A percentile compares a stretch with the other conserved stretches of the same genome.
Conservation (phyloP, 2,797 vertebrate species). For the Neosilurus mollespiculum region DNA sequence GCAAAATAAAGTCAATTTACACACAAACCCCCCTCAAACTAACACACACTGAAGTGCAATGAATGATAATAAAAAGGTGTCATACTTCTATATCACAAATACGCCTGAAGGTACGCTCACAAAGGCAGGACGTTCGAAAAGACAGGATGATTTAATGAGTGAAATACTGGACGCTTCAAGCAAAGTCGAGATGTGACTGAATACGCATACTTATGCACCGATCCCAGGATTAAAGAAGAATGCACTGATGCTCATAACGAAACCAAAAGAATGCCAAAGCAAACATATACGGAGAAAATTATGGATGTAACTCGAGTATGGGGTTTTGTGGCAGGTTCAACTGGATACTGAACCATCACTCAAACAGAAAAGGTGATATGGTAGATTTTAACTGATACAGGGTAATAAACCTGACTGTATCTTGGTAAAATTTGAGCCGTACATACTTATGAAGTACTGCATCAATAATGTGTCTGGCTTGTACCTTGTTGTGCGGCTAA, state of each 20-base stretch:
- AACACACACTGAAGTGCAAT: not conserved
- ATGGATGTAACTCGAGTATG: not conserved
- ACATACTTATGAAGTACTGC: conserved; percentile 11
- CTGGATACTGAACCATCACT: not conserved
- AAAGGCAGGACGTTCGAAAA: not conserved
- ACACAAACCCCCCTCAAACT: not conserved
- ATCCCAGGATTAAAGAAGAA: conserved; percentile 16
- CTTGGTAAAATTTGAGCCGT: not conserved
- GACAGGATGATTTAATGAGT: not conserved
- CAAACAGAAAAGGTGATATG: not conserved
- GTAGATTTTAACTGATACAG: not conserved
- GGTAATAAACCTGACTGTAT: not conserved
- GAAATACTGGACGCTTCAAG: not conserved
- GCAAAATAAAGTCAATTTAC: not conserved
- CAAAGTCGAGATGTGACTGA: not conserved
- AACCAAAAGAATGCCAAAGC: conserved; percentile 19
- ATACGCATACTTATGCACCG: not conserved
- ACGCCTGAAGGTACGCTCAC: not conserved
- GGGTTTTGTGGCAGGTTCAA: not conserved
- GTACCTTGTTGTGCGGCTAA: conserved; percentile 41
- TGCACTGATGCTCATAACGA: conserved; percentile 7
- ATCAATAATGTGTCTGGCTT: conserved; percentile 47
- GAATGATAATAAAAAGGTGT: not conserved
- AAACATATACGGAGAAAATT: conserved; percentile 2
- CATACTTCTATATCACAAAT: not conserved